Conservation (phyloP, 1,140 invertebrate species). For the Drosophila arawakana region DNA sequence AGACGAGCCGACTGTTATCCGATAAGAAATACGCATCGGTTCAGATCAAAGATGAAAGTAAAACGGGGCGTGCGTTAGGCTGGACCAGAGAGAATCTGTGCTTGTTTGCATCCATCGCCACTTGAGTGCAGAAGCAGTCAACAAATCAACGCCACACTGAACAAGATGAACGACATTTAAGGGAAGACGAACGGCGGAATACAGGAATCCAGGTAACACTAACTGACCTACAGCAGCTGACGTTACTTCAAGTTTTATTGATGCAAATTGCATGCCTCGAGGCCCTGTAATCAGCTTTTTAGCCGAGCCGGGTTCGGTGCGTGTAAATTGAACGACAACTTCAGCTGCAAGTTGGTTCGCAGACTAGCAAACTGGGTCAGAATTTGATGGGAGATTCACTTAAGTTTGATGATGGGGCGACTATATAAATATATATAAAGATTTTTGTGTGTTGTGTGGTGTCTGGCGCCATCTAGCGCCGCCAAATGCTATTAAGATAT, state of each 20-base stretch:
- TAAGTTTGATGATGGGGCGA: slow-evolving; percentile 72
- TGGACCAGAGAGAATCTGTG: slow-evolving; percentile 50
- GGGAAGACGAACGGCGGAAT: neutral
- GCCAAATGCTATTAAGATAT: slow-evolving; percentile 38
- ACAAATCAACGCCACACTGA: slow-evolving; percentile 73
- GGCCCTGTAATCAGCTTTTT: slow-evolving; percentile 73
- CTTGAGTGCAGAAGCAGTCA: slow-evolving; percentile 80
- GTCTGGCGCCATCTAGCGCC: slow-evolving; percentile 61
- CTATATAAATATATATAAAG: too few species aligned
- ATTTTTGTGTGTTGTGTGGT: slow-evolving; percentile 26
- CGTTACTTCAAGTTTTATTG: slow-evolving; percentile 66
- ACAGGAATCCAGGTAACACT: slow-evolving; percentile 35
- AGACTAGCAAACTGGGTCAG: slow-evolving; percentile 70
- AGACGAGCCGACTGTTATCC: slow-evolving; percentile 48
- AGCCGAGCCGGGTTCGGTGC: slow-evolving; percentile 55
- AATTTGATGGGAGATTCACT: slow-evolving; percentile 61
- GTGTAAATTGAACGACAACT: slow-evolving; percentile 82
- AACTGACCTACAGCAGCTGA: slow-evolving; percentile 78
- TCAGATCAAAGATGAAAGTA: slow-evolving; percentile 61
- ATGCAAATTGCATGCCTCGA: slow-evolving; percentile 76
- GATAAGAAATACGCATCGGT: slow-evolving; percentile 55
- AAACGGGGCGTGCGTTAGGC: slow-evolving; percentile 56
- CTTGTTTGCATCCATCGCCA: slow-evolving; percentile 75
- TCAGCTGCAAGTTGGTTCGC: slow-evolving; percentile 18
- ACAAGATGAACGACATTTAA: slow-evolving; percentile 56